Evolutionary conservation across 2,888 invertebrate species (phyloP).

Genomic region (Exocentrus adspersus): DNA sequence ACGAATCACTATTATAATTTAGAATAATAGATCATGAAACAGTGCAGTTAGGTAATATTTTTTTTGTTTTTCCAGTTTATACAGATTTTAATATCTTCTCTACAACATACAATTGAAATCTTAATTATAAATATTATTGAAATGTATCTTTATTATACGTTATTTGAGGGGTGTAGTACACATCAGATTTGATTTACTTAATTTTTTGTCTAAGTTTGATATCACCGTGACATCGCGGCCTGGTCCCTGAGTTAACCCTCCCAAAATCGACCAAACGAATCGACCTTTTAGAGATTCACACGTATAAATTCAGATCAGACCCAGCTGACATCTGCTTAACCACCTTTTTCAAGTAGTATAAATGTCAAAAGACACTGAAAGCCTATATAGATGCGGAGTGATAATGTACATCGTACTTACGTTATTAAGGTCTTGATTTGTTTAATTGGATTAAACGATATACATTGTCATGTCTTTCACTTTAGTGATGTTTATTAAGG

Average conservation of each 20-base stretch:
- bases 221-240: constrained; percentile 66
- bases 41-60: constrained; percentile 56
- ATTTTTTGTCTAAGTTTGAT: constrained; percentile 62
- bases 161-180: constrained; percentile 58
- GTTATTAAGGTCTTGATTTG: constrained; percentile 26
- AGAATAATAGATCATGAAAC: constrained; percentile 54
- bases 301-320: constrained; percentile 42
- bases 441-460: constrained; percentile 26
- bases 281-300: constrained; percentile 52
- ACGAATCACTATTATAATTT: constrained; percentile 50
- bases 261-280: constrained; percentile 50
- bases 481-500: constrained; percentile 51
- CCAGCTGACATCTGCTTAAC: constrained; percentile 38
- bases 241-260: constrained; percentile 67
- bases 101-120: constrained; percentile 62
- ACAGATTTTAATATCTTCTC: constrained; percentile 54
- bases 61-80: constrained; percentile 49
- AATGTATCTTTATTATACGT: constrained; percentile 59
- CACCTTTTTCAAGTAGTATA: constrained; percentile 44
- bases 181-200: constrained; percentile 62
- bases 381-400: constrained; percentile 15
- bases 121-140: constrained; percentile 58
- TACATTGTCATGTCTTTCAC: constrained; percentile 31
- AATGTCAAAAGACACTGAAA: constrained; percentile 48
- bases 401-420: constrained; percentile 23